A percentile compares a stretch with the other conserved stretches of the same genome.
Conservation (phyloP, 2,888 invertebrate genomes). For the Globia sparganii region DNA sequence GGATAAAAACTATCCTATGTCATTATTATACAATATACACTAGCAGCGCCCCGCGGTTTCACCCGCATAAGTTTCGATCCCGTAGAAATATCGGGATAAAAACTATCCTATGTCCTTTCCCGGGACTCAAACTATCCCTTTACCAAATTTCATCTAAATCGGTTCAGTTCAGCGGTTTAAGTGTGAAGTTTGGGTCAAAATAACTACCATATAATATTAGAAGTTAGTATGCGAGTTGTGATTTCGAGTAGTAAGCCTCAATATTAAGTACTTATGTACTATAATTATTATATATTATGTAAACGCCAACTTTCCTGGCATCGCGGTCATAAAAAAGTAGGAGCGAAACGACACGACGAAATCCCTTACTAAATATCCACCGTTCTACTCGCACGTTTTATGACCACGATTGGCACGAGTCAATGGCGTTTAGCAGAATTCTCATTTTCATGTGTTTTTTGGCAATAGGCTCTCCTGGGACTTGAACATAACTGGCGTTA, state of each 20-base stretch:
- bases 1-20: too few species aligned
- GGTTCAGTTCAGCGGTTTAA: too few species aligned
- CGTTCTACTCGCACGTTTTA: neutral
- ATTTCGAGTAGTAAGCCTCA: constrained; percentile 48
- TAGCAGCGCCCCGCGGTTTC: too few species aligned
- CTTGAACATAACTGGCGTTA: neutral
- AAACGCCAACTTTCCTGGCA: neutral
- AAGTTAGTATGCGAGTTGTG: constrained; percentile 36
- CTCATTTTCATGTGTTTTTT: neutral
- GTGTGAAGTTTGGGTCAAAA: too few species aligned
- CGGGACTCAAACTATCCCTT: too few species aligned
- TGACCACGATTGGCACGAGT: neutral
- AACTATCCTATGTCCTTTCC: too few species aligned
- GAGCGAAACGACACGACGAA: neutral
- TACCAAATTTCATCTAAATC: too few species aligned
- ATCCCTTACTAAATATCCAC: neutral
- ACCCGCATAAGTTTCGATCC: too few species aligned
- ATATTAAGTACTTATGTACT: constrained; percentile 24
- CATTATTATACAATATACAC: too few species aligned
- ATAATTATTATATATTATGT: neutral
- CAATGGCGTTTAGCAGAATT: neutral
- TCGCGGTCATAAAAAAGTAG: neutral
- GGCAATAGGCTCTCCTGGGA: neutral
- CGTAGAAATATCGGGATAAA: too few species aligned
- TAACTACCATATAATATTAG: neutral